Evolutionary conservation across 1,140 invertebrate genomes (phyloP).

Genomic region (Micrasema minimum): DNA sequence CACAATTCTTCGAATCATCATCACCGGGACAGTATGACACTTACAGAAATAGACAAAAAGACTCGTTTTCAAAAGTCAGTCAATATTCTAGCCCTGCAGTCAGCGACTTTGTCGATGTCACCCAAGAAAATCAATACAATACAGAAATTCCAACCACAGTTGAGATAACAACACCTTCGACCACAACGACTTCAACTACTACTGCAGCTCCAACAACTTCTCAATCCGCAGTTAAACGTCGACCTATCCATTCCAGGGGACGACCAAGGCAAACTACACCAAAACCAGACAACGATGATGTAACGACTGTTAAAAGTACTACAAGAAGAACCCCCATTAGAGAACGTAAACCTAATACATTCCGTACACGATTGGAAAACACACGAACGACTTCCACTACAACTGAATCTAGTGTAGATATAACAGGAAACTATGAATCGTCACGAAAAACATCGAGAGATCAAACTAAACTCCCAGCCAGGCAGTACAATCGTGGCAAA

Average conservation of each 20-base stretch:
- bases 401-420: conserved; percentile 40
- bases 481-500: conserved; percentile 55
- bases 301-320: conserved; percentile 59
- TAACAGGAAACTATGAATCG: conserved; percentile 27
- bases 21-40: neutral
- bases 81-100: conserved; percentile 54
- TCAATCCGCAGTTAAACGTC: conserved; percentile 28
- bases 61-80: conserved; percentile 48
- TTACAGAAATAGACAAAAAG: conserved; percentile 19
- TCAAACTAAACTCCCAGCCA: conserved; percentile 48
- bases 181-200: conserved; percentile 54
- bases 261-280: conserved; percentile 61
- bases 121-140: conserved; percentile 38
- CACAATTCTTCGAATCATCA: conserved; percentile 17
- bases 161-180: conserved; percentile 50
- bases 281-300: conserved; percentile 57
- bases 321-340: conserved; percentile 62
- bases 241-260: conserved; percentile 54
- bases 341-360: conserved; percentile 61
- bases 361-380: conserved; percentile 53
- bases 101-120: conserved; percentile 54
- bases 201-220: conserved; percentile 60
- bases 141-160: conserved; percentile 55
- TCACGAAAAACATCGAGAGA: conserved; percentile 56
- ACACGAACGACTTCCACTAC: conserved; percentile 40